These are phyloP conservation scores for Pseudorectes ferrugineus DNA, from an alignment of 2,113 vertebrate species.

Conservation along the genomic window DNA sequence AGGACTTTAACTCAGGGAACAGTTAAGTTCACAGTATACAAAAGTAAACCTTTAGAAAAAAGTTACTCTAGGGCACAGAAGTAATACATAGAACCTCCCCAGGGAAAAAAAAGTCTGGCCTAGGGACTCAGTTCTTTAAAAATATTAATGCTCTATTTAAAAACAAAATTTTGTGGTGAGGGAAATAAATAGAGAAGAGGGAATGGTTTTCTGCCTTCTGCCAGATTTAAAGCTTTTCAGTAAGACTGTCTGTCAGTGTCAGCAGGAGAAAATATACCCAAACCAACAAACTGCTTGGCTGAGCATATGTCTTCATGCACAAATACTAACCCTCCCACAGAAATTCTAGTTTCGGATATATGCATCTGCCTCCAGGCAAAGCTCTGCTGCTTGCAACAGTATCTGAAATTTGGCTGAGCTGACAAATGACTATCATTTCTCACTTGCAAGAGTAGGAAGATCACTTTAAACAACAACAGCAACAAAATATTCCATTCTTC, in stretches of 20 bases:
- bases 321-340: constrained; percentile 51
- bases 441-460: constrained; percentile 23
- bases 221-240: constrained; percentile 1
- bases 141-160: background rate
- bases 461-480: background rate
- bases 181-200: background rate
- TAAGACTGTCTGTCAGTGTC: constrained; percentile 35
- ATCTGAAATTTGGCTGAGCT: constrained; percentile 28
- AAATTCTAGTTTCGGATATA: constrained; percentile 1
- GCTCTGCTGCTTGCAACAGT: constrained; percentile 17
- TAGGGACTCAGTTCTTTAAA: background rate
- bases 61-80: background rate
- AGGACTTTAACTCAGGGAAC: background rate
- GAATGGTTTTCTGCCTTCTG: constrained; percentile 4
- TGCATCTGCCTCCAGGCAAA: constrained; percentile 48
- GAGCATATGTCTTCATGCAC: constrained; percentile 43
- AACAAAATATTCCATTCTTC: background rate
- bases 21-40: background rate
- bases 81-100: background rate
- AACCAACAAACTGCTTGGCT: constrained; percentile 24
- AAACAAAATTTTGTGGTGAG: background rate
- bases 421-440: constrained; percentile 37
- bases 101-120: too few relatives aligned
- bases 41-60: background rate
- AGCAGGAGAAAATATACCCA: background rate